Conservation (phyloP, 2,113 vertebrate species). For the Cercopithecus mona region DNA sequence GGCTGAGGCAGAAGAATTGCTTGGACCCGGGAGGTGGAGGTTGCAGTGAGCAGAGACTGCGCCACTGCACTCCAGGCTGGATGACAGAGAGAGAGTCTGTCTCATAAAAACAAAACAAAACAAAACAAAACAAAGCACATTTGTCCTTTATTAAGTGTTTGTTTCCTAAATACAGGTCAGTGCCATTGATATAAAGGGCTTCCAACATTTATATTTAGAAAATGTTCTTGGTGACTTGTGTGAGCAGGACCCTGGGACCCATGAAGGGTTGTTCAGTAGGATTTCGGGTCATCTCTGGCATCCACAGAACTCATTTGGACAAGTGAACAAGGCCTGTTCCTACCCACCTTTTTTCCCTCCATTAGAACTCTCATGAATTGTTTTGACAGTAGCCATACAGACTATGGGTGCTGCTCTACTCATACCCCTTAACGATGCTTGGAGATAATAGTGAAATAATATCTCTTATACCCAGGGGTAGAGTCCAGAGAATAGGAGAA, state of each 20-base stretch:
- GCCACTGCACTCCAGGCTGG: too few relatives aligned
- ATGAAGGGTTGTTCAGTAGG: neutral
- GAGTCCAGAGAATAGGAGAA: neutral
- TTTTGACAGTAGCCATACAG: neutral
- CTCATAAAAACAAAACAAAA: neutral
- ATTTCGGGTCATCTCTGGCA: neutral
- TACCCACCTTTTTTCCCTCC: neutral
- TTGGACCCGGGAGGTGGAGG: too few relatives aligned
- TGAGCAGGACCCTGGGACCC: neutral
- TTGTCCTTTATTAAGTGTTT: neutral
- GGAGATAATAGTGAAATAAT: neutral
- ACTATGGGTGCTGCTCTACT: neutral
- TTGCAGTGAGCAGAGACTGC: too few relatives aligned
- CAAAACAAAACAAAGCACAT: too few relatives aligned
- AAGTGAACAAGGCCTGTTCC: neutral
- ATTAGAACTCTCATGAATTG: neutral
- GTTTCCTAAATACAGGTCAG: neutral
- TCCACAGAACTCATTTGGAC: neutral
- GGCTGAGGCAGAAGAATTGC: too few relatives aligned
- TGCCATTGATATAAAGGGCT: neutral
- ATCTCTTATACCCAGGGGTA: neutral
- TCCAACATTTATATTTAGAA: neutral
- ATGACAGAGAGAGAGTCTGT: neutral
- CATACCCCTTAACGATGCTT: neutral
- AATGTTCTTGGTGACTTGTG: neutral